phyloP scores from a whole-genome alignment of 2,113 vertebrate genomes.

The Dinomys branickii region DNA sequence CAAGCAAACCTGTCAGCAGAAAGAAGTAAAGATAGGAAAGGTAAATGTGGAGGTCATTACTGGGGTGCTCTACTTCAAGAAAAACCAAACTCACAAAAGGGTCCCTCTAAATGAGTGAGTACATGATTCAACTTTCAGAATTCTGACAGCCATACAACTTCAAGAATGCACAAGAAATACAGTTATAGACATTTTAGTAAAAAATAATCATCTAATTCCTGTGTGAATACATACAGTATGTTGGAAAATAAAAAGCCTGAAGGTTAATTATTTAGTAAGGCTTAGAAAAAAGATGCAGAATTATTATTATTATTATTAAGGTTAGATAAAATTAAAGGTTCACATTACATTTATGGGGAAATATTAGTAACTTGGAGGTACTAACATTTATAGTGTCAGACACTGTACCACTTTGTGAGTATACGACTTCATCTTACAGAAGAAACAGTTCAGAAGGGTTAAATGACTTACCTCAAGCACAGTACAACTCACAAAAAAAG shows the following conservation, averaged over 20 bases:
- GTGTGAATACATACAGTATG: neutral
- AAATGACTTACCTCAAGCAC: neutral
- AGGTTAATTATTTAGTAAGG: neutral
- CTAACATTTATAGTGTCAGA: neutral
- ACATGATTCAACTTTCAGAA: neutral
- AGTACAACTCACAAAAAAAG: neutral
- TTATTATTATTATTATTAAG: neutral
- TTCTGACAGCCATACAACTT: neutral
- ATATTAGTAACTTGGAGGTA: neutral
- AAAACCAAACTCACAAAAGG: neutral
- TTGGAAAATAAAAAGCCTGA: neutral
- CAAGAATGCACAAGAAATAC: neutral
- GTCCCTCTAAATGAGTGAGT: neutral
- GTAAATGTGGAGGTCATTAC: neutral
- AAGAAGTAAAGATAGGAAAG: neutral
- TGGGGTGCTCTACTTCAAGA: neutral
- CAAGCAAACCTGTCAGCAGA: neutral
- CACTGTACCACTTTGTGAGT: neutral
- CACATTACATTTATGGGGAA: neutral
- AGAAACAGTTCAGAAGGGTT: neutral
- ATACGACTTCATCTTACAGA: neutral
- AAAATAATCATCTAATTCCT: conserved; percentile 35
- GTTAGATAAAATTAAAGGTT: neutral
- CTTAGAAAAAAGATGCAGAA: neutral
- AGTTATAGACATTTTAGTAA: neutral